phyloP scores from a whole-genome alignment of 2,113 vertebrate genomes.

The Zapornia atra region DNA sequence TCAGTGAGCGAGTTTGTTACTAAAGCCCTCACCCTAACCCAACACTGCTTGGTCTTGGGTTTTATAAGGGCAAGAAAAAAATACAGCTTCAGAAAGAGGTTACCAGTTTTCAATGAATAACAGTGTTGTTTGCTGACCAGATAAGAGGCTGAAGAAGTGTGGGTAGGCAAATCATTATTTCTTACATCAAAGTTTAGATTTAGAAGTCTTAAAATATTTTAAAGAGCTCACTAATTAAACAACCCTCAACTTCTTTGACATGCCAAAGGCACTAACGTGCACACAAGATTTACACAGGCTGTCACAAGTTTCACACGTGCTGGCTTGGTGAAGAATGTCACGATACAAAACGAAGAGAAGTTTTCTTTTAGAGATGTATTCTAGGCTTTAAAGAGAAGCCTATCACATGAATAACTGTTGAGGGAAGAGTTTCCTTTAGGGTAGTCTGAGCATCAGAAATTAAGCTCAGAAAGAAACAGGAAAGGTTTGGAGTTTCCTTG shows the following conservation, averaged over 20 bases:
- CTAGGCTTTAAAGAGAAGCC: conserved; percentile 9
- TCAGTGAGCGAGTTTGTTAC: neutral
- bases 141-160: neutral
- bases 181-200: conserved; percentile 12
- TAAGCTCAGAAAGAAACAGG: neutral
- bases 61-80: neutral
- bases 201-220: conserved; percentile 49
- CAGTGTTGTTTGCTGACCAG: neutral
- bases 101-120: neutral
- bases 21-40: neutral
- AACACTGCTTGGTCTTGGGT: neutral
- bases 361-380: conserved; percentile 15
- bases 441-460: neutral
- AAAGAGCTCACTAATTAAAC: conserved; percentile 67
- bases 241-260: conserved; percentile 62
- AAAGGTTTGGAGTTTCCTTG: neutral
- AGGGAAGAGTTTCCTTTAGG: neutral
- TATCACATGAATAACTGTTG: neutral
- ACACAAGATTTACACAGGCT: conserved; percentile 43
- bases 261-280: conserved; percentile 15
- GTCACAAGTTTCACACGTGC: conserved; percentile 31
- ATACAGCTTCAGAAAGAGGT: neutral
- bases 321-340: conserved; percentile 43
- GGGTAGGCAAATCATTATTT: conserved; percentile 23
- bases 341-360: conserved; percentile 5